Evolutionary conservation across 2,113 vertebrate genomes (phyloP).

Genomic region (crab-eating macaque (Macaca fascicularis)): T2T-MFA8v1.1 NC_088395.1:7408001-7408500

Average conservation of each 20-base stretch:
- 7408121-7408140: not conserved
- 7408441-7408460: no score
- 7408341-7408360: fast-evolving
- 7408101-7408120: fast-evolving
- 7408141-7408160: not conserved
- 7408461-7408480: no score
- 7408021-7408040: no score
- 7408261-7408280: fast-evolving
- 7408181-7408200: not conserved
- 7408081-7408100: fast-evolving
- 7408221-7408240: not conserved
- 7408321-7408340: not conserved
- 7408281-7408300: fast-evolving
- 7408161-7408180: fast-evolving
- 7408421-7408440: no score
- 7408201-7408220: fast-evolving
- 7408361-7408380: not conserved
- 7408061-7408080: no score
- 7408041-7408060: no score
- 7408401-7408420: no score
- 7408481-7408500: no score
- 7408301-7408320: not conserved
- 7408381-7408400: no score
- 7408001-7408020: not conserved
- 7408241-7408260: not conserved